These are phyloP conservation scores for Lucilia cuprina DNA, from an alignment of 1,140 invertebrate species.

Conservation along the genomic window DNA sequence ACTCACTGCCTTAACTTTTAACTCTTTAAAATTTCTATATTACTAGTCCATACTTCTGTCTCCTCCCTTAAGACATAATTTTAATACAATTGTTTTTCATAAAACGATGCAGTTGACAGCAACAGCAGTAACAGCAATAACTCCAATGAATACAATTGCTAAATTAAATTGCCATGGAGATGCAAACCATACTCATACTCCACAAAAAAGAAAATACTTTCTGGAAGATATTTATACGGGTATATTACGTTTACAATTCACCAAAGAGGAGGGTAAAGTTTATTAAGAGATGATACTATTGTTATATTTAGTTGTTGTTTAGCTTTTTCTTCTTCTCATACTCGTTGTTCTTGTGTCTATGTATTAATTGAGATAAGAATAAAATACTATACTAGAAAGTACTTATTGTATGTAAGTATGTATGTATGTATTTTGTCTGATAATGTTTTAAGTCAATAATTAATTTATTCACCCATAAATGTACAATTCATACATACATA, in stretches of 20 bases:
- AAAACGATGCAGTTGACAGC: conserved; percentile 1
- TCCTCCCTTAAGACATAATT: background rate
- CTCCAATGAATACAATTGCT: conserved; percentile 7
- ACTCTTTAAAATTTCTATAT: background rate
- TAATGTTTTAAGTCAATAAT: too few relatives aligned
- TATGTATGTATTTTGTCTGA: too few relatives aligned
- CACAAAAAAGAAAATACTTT: background rate
- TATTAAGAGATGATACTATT: conserved; percentile 15
- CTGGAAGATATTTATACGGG: background rate
- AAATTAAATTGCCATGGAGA: conserved; percentile 3
- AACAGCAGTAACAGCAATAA: background rate
- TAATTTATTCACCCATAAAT: too few relatives aligned
- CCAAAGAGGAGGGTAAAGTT: background rate
- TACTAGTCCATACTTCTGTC: background rate
- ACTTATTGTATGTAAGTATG: background rate
- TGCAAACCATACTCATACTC: background rate
- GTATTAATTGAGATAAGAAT: conserved; percentile 2
- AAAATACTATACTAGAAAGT: background rate
- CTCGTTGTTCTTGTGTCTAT: background rate
- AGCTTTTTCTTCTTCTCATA: too few relatives aligned
- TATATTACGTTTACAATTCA: background rate
- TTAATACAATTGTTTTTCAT: background rate
- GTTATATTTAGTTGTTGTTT: background rate
- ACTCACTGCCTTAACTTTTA: background rate
- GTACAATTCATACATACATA: too few relatives aligned